Percentiles rank a stretch among this genome's conserved stretches.
Conservation (phyloP, 2,888 invertebrate species). For the Scaptomyza caliginosa region DNA sequence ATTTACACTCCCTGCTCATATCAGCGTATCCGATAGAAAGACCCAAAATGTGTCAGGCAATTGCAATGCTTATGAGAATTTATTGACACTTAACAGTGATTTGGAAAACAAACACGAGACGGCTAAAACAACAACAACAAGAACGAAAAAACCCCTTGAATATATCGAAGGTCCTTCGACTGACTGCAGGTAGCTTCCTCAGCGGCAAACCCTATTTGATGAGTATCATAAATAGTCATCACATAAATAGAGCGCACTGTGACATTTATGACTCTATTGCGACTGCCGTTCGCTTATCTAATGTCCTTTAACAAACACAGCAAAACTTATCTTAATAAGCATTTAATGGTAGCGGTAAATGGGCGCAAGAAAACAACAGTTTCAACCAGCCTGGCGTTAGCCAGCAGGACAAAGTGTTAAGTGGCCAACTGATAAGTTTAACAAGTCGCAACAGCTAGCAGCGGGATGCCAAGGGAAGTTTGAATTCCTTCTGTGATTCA, state of each 20-base stretch:
- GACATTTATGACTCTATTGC: slow-evolving; percentile 81
- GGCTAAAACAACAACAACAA: background rate
- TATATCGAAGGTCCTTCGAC: background rate
- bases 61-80: slow-evolving; percentile 72
- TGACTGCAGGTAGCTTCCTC: slow-evolving; percentile 33
- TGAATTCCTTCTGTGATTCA: background rate
- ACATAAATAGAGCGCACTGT: slow-evolving; percentile 74
- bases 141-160: slow-evolving; percentile 12
- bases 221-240: slow-evolving; percentile 80
- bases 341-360: slow-evolving; percentile 76
- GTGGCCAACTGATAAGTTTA: slow-evolving; percentile 31
- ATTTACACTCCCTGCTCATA: slow-evolving; percentile 1
- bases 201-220: slow-evolving; percentile 30
- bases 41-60: slow-evolving; percentile 62
- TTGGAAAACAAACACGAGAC: slow-evolving; percentile 40
- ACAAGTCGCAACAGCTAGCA: slow-evolving; percentile 11
- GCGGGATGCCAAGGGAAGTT: slow-evolving; percentile 13
- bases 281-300: slow-evolving; percentile 53
- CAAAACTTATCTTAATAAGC: slow-evolving; percentile 76
- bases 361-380: slow-evolving; percentile 49
- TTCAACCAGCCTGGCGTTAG: background rate
- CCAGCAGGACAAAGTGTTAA: slow-evolving; percentile 55
- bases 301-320: slow-evolving; percentile 34
- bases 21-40: slow-evolving; percentile 57
- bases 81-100: slow-evolving; percentile 71